phyloP scores from a whole-genome alignment of 2,797 vertebrate genomes.

The Yasuhikotakia modesta region DNA sequence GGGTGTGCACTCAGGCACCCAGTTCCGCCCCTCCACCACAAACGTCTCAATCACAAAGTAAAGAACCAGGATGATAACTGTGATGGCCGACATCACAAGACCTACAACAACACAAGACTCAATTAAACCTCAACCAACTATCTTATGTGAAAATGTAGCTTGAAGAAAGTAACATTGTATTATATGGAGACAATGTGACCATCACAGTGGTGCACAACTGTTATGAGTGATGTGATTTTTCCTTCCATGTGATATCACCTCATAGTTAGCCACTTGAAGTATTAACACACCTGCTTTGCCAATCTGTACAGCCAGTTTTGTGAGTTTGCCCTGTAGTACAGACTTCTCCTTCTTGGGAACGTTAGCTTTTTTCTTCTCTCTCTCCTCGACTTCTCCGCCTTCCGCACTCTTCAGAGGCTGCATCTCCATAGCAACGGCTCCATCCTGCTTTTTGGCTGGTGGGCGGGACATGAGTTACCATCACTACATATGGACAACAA shows the following conservation, averaged over 20 bases:
- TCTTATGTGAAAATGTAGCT: not conserved
- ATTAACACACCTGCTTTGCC: constrained; percentile 88
- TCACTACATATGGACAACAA: constrained; percentile 61
- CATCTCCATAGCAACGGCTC: constrained; percentile 93
- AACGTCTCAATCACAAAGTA: constrained; percentile 92
- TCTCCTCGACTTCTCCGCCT: constrained; percentile 87
- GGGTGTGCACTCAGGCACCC: constrained; percentile 86
- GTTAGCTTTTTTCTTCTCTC: constrained; percentile 85
- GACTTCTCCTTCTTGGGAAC: constrained; percentile 89
- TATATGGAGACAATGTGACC: not conserved
- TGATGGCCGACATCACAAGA: constrained; percentile 92
- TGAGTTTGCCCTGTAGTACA: constrained; percentile 88
- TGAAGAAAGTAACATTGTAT: not conserved
- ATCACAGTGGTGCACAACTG: constrained; percentile 6
- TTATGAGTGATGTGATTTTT: not conserved
- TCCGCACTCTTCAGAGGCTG: constrained; percentile 92
- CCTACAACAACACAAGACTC: constrained; percentile 70
- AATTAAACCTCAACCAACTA: constrained; percentile 12
- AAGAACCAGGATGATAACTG: constrained; percentile 90
- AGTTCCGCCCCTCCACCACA: constrained; percentile 78
- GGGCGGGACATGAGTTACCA: constrained; percentile 58
- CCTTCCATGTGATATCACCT: constrained; percentile 12
- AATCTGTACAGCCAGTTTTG: constrained; percentile 88
- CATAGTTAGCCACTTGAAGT: constrained; percentile 25
- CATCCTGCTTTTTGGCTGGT: constrained; percentile 89